phyloP scores from a whole-genome alignment of 2,113 vertebrate species.

The Cepphus grylle region DNA sequence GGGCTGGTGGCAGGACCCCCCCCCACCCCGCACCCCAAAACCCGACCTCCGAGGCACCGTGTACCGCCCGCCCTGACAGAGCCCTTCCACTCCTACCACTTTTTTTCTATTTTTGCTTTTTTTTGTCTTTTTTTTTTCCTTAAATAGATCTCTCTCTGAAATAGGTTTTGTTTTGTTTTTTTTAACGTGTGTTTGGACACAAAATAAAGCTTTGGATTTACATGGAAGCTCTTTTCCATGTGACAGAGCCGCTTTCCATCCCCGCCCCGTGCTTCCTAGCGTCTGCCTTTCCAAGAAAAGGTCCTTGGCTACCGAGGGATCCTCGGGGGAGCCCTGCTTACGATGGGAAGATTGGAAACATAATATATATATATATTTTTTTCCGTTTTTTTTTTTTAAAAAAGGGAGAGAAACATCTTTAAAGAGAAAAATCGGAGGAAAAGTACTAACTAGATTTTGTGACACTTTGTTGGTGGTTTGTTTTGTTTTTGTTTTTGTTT shows the following conservation, averaged over 20 bases:
- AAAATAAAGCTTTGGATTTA: constrained; percentile 68
- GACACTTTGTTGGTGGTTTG: constrained; percentile 1
- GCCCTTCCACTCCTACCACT: neutral
- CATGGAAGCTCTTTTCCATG: constrained; percentile 67
- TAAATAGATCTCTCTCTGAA: constrained; percentile 37
- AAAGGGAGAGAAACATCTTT: constrained; percentile 53
- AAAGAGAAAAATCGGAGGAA: constrained; percentile 63
- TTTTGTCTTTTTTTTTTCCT: neutral
- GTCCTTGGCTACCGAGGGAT: constrained; percentile 18
- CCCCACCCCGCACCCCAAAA: neutral
- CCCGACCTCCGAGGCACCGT: neutral
- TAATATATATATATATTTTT: neutral
- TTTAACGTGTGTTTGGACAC: constrained; percentile 51
- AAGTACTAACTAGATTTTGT: constrained; percentile 73
- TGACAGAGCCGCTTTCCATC: constrained; percentile 8
- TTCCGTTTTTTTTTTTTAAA: neutral
- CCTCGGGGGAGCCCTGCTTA: neutral
- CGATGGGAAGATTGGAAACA: constrained; percentile 29
- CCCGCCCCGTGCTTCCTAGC: neutral
- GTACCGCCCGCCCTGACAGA: neutral
- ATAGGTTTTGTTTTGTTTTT: neutral
- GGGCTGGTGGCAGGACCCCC: neutral
- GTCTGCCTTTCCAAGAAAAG: neutral
- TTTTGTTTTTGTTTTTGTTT: constrained; percentile 31
- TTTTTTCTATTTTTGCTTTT: neutral